Evolutionary conservation across 2,113 vertebrate genomes (phyloP), one percentile per base, ranked within the genome.

Genomic region (Dermatemys mawii): DNA sequence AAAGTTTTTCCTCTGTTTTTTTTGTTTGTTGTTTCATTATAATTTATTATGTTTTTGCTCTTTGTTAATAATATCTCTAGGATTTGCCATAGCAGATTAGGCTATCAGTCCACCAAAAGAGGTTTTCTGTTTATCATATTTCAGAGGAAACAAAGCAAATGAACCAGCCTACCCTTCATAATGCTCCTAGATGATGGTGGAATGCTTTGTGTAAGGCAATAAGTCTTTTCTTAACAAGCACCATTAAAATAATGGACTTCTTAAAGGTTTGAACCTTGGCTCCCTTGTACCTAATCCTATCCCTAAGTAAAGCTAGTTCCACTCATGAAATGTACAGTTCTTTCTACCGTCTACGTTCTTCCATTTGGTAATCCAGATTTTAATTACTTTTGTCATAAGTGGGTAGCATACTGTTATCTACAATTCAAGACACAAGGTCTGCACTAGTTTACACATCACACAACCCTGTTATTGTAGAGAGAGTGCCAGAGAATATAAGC

Each of bases 1-100:
- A 82, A 1, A 2, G 24, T 53, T 73, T 6, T 80, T n/a, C 89
- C 22, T 14, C 35, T 0, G 0, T 7, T 5, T 55, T 17, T 93
- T 94, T 83, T n/a, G n/a, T n/a, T n/a, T n/a, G n/a, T 93, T 46
- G 1, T 4, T 91, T 82, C 87, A 5, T 27, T n/a, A 57, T 24
- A 83, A 3, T 83, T 81, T 87, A 70, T 12, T 50, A 1, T 60
- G 49, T 4, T 9, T 88, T 86, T 88, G 67, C 89, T 84, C 9
- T 3, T 73, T 75, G 32, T 19, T 55, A 11, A 29, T 82, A 3
- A 73, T 84, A 53, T 29, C 13, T 80, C 50, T 41, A 32, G 78
- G 16, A 87, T 32, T 73, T 41, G 10, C 38, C 19, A 73, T 44
- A 26, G 22, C 2, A 11, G 22, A 75, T 75, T 22, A 75, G 70